Evolutionary conservation across 2,797 vertebrate genomes (phyloP), one percentile per base, ranked within the genome.

Genomic region (Ispidina lecontei): DNA sequence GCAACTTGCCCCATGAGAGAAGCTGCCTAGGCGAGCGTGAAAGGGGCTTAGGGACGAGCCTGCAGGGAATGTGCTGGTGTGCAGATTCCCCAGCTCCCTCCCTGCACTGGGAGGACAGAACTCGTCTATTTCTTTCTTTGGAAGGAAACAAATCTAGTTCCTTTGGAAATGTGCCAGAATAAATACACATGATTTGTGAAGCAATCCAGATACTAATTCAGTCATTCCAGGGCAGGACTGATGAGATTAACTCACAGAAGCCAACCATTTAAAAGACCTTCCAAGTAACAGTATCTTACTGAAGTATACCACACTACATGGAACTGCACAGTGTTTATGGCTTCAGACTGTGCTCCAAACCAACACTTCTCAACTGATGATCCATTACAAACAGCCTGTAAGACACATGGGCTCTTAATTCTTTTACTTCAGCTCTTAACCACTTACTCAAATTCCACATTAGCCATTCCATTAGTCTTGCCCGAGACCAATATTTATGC

Each of bases 131-230:
- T 47, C 55, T 94, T 87, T 89, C 73, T 93, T 79, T 70, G 64
- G 88, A 90, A 71, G 39, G 84, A 82, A 89, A 73, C 51, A 68
- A 82, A 79, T 20, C 26, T 56, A 79, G 60, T 60, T 94, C 91
- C 91, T 93, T 82, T 79, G 87, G 80, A 95, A 55, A 67, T 2
- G 4, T 54, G 85, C 79, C 87, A 93, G 85, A 85, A 73, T 68
- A 96, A 96, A 94, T 68, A 94, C 33, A 87, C 68, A 54, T 58
- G 68, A 93, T 91, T 90, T 82, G 84, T 54, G 73, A 75, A 91
- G 85, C 70, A 41, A 70, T 51, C 37, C 37, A 14, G 55, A 28
- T 56, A 55, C 54, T 68, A 64, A 87, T 54, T 68, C 7, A 89
- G 60, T 58, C 3, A 5, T 76, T 69, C 54, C 33, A 43, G 23